phyloP scores from a whole-genome alignment of 2,113 vertebrate species.

The Lasiurus borealis region DNA sequence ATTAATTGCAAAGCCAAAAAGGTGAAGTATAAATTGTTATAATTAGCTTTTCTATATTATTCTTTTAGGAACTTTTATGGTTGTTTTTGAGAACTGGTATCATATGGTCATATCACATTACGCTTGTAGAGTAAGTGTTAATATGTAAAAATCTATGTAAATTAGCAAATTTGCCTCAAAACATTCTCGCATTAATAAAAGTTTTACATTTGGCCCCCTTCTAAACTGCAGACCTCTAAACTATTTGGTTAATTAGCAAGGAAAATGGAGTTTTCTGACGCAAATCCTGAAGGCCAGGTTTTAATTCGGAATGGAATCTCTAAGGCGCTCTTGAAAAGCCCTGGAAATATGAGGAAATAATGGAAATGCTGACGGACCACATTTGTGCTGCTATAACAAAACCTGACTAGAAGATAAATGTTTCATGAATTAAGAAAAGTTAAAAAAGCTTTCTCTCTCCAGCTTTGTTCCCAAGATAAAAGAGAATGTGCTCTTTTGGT shows the following conservation, averaged over 20 bases:
- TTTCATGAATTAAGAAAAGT: constrained; percentile 89
- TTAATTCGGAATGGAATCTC: constrained; percentile 85
- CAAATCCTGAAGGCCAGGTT: constrained; percentile 80
- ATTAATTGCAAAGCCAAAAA: constrained; percentile 61
- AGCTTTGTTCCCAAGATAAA: constrained; percentile 89
- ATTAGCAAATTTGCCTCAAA: constrained; percentile 47
- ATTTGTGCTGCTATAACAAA: constrained; percentile 85
- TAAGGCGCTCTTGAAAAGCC: constrained; percentile 79
- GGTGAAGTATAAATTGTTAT: background rate
- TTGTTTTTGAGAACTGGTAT: constrained; percentile 44
- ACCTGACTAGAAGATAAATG: constrained; percentile 87
- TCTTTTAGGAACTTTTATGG: background rate
- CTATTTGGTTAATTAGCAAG: constrained; percentile 83
- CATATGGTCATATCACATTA: background rate
- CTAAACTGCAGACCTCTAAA: constrained; percentile 62
- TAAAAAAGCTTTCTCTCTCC: constrained; percentile 83
- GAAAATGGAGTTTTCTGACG: constrained; percentile 79
- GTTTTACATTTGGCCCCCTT: constrained; percentile 52
- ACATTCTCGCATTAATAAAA: background rate
- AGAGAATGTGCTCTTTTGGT: constrained; percentile 87
- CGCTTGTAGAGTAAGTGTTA: background rate
- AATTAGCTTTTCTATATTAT: constrained; percentile 22
- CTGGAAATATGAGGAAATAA: constrained; percentile 78
- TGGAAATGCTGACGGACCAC: constrained; percentile 85
- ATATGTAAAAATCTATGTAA: constrained; percentile 1